Evolutionary conservation across 2,888 invertebrate species (phyloP), one percentile per base, ranked within the genome.

Genomic region (Aleiodes testaceus): DNA sequence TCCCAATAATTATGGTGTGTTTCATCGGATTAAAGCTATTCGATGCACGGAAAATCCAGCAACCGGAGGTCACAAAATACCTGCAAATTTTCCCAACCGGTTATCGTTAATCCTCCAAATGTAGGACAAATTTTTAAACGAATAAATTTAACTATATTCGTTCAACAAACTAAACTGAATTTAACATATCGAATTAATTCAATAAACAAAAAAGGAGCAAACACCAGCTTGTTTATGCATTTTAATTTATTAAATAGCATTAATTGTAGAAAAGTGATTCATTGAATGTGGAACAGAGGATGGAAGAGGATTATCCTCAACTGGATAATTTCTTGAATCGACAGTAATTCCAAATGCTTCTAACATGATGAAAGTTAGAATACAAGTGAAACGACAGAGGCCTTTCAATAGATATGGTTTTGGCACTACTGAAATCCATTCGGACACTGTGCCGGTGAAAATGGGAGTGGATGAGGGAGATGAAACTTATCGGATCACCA

Each of bases 1-100:
- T 74, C 72, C 69, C 72, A 52, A 52, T 52, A 52, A 52, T 52
- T 52, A 52, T 52, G 52, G 52, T 18, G 20, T 52, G 52, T 52
- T 52, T 52, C 52, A 52, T 52, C 52, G 52, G 52, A 52, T 52
- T 52, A 52, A 52, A 22, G 12, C 22, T 22, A 16, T 12, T 52
- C 12, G 22, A 20, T 11, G 9, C 20, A 12, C 5, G 22, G 20
- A 52, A 52, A 52, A 52, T 52, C 52, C 52, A 12, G 52, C 22
- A 52, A 52, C 20, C 52, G 52, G 52, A 52, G 52, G 52, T 52
- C 52, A 52, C 22, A 22, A 52, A 52, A 52, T 52, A 52, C 22
- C 20, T 52, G 52, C 20, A 18, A 52, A 52, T 52, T 22, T 50
- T 18, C 22, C 16, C 20, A 20, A 52, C 52, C 52, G 22, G 20